A percentile compares a stretch with the other conserved stretches of the same genome.
phyloP scores from a whole-genome alignment of 2,797 vertebrate species.

The Crax fasciolata region DNA sequence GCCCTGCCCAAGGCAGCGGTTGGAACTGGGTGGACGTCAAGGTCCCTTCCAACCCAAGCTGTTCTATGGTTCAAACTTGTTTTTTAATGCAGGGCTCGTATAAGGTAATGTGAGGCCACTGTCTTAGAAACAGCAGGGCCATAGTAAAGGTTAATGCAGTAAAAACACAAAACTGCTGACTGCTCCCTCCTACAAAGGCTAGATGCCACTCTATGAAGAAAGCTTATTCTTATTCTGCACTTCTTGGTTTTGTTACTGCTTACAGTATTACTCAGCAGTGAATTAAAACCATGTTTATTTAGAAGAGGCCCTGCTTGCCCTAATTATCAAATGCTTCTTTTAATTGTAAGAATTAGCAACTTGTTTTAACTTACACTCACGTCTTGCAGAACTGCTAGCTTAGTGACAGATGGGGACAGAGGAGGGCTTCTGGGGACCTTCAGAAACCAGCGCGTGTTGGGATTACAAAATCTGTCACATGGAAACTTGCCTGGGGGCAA shows the following conservation, averaged over 20 bases:
- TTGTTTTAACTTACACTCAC: not conserved
- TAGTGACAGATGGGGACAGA: not conserved
- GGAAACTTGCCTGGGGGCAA: constrained; percentile 29
- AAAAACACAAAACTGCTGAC: constrained; percentile 45
- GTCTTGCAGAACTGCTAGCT: not conserved
- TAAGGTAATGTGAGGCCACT: constrained; percentile 5
- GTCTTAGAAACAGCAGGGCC: constrained; percentile 27
- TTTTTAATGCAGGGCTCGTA: not conserved
- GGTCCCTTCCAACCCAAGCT: too few species aligned
- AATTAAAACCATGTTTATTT: not conserved
- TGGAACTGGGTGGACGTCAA: too few species aligned
- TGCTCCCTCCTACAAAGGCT: constrained; percentile 5
- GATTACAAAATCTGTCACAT: not conserved
- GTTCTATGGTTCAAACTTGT: not conserved
- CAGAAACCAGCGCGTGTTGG: not conserved
- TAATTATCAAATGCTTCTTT: not conserved
- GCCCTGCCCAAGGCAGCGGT: too few species aligned
- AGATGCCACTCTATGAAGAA: not conserved
- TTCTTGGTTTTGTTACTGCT: constrained; percentile 9
- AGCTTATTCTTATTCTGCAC: not conserved
- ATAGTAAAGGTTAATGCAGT: constrained; percentile 31
- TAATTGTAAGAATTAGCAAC: constrained; percentile 11
- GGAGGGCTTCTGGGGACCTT: not conserved
- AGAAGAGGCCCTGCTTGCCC: not conserved
- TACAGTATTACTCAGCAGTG: not conserved